Evolutionary conservation across 1,140 invertebrate genomes (phyloP).

Genomic region (Procambarus virginalis): DNA sequence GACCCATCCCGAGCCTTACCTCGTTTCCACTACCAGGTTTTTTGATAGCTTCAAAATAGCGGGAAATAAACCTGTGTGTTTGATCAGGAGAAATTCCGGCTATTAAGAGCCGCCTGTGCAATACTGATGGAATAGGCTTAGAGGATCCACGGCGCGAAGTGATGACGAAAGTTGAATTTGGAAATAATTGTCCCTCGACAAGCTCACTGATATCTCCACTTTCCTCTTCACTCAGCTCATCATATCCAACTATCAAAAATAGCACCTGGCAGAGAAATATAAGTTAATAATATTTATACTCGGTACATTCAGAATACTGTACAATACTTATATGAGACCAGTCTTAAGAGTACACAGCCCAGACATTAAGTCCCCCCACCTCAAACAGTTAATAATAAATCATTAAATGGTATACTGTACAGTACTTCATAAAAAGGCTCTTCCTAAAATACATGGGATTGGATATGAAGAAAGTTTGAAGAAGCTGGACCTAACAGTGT

Average conservation of each 20-base stretch:
- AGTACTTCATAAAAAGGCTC: no score
- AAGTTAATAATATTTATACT: not conserved
- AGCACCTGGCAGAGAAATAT: not conserved
- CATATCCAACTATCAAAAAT: conserved; percentile 25
- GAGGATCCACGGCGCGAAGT: conserved; percentile 74
- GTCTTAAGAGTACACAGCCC: no score
- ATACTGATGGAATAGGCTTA: conserved; percentile 72
- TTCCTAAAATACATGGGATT: no score
- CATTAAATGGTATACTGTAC: no score
- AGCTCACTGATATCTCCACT: conserved; percentile 76
- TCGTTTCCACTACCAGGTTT: conserved; percentile 71
- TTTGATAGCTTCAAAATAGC: conserved; percentile 76
- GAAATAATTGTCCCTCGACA: conserved; percentile 77
- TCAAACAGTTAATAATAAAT: no score
- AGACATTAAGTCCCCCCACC: no score
- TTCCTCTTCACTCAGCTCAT: conserved; percentile 54
- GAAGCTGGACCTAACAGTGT: no score
- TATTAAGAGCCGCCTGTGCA: conserved; percentile 76
- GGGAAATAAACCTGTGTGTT: conserved; percentile 75
- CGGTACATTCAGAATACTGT: no score
- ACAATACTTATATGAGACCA: no score
- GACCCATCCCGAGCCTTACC: not conserved
- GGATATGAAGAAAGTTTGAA: no score
- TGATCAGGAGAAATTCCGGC: conserved; percentile 77
- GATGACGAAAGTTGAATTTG: conserved; percentile 76